A percentile compares a stretch with the other conserved stretches of the same genome.
These are phyloP conservation scores for Pediacus dermestoides DNA, from an alignment of 2,888 invertebrate genomes.

Conservation along the genomic window DNA sequence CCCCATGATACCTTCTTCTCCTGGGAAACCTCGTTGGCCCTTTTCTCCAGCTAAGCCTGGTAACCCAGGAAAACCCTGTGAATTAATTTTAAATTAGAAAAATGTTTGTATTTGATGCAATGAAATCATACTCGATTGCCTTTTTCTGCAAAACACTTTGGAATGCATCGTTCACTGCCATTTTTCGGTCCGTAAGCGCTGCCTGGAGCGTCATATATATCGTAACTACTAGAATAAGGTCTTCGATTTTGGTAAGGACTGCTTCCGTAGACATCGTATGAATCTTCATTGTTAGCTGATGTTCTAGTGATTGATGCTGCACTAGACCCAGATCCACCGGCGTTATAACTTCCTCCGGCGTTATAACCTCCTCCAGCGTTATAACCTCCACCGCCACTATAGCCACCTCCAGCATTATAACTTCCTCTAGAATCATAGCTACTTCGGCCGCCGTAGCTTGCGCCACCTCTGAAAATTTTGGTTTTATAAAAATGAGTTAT, in stretches of 20 bases:
- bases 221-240: slow-evolving; percentile 51
- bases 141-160: slow-evolving; percentile 87
- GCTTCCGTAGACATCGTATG: slow-evolving; percentile 44
- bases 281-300: too few relatives aligned
- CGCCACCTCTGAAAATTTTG: too few relatives aligned
- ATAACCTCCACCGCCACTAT: too few relatives aligned
- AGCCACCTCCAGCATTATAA: slow-evolving; percentile 20
- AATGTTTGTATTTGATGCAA: too few relatives aligned
- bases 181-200: slow-evolving; percentile 49
- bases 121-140: slow-evolving; percentile 64
- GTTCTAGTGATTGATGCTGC: slow-evolving; percentile 1
- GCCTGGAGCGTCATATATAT: slow-evolving; percentile 50
- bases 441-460: slow-evolving; percentile 8
- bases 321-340: not conserved
- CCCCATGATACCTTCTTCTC: slow-evolving; percentile 80
- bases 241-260: slow-evolving; percentile 40
- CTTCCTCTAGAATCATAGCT: slow-evolving; percentile 11
- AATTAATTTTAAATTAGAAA: slow-evolving; percentile 14
- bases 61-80: slow-evolving; percentile 70
- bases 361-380: too few relatives aligned
- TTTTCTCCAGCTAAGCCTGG: slow-evolving; percentile 69
- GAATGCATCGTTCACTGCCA: slow-evolving; percentile 68
- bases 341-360: too few relatives aligned
- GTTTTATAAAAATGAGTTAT: too few relatives aligned
- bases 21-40: slow-evolving; percentile 77